Percentiles rank a stretch among this genome's conserved stretches.
phyloP scores from a whole-genome alignment of 2,797 vertebrate genomes.

The Neoniphon sammara region DNA sequence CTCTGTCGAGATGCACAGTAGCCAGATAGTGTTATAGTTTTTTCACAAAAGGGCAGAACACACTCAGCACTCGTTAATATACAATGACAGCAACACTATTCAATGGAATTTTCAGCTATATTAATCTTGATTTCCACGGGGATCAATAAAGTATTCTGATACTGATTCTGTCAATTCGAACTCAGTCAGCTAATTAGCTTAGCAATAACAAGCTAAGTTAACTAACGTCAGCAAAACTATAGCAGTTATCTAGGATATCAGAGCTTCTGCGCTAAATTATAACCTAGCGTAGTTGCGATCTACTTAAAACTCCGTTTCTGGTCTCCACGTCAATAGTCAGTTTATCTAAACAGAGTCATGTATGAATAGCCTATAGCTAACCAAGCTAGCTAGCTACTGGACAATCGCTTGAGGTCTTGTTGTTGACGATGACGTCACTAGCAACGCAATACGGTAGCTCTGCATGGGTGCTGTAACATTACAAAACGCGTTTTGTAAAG shows the following conservation, averaged over 20 bases:
- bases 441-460: slow-evolving; percentile 73
- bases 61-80: background rate
- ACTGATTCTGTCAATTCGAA: background rate
- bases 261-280: background rate
- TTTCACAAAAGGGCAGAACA: too few relatives aligned
- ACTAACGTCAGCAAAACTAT: background rate
- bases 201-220: slow-evolving; percentile 28
- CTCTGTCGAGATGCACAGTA: background rate
- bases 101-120: background rate
- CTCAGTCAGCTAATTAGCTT: slow-evolving; percentile 28
- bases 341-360: too few relatives aligned
- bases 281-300: too few relatives aligned
- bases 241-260: background rate
- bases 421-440: slow-evolving; percentile 68
- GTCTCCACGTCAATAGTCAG: fast-evolving
- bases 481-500: slow-evolving; percentile 62
- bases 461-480: fast-evolving
- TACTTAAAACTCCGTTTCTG: fast-evolving
- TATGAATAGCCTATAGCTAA: background rate
- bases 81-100: background rate
- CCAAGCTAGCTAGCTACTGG: background rate
- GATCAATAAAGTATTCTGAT: too few relatives aligned
- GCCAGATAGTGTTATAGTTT: background rate
- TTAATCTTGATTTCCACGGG: too few relatives aligned
- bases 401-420: slow-evolving; percentile 57